Conservation (phyloP, 2,888 invertebrate species). For the Papilio elwesi region DNA sequence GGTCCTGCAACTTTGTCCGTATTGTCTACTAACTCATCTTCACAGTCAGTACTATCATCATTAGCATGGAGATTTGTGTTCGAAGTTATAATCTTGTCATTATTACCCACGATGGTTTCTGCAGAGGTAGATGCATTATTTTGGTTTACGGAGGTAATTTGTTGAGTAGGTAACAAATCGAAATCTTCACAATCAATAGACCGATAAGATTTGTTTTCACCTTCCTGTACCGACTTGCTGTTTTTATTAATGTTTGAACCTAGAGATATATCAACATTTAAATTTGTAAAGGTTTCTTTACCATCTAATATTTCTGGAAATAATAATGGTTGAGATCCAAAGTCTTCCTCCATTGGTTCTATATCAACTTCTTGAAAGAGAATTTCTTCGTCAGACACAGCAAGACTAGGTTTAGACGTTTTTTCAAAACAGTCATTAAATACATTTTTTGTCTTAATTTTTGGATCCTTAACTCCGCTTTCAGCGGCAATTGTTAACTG, state of each 20-base stretch:
- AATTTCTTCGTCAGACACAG: conserved; percentile 65
- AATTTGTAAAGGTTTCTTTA: conserved; percentile 2
- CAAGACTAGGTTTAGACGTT: conserved; percentile 45
- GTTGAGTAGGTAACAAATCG: conserved; percentile 57
- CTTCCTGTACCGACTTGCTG: not conserved
- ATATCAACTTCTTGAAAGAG: conserved; percentile 66
- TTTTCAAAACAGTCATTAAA: conserved; percentile 41
- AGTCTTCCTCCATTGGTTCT: conserved; percentile 55
- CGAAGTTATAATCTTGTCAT: not conserved
- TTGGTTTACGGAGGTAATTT: conserved; percentile 48
- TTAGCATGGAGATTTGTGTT: conserved; percentile 45
- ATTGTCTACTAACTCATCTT: conserved; percentile 40
- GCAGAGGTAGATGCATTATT: conserved; percentile 61
- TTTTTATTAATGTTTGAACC: conserved; percentile 41
- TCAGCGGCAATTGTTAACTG: conserved; percentile 24
- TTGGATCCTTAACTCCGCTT: conserved; percentile 22
- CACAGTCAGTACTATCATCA: conserved; percentile 44
- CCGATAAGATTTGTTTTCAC: conserved; percentile 50
- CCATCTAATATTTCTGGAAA: conserved; percentile 49
- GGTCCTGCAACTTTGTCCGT: conserved; percentile 23
- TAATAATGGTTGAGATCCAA: conserved; percentile 67
- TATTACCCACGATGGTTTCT: not conserved
- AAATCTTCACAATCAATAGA: conserved; percentile 65
- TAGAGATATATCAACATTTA: conserved; percentile 25
- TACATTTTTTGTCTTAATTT: conserved; percentile 37